A percentile compares a stretch with the other conserved stretches of the same genome.
phyloP scores from a whole-genome alignment of 2,113 vertebrate genomes.

The Promerops cafer region DNA sequence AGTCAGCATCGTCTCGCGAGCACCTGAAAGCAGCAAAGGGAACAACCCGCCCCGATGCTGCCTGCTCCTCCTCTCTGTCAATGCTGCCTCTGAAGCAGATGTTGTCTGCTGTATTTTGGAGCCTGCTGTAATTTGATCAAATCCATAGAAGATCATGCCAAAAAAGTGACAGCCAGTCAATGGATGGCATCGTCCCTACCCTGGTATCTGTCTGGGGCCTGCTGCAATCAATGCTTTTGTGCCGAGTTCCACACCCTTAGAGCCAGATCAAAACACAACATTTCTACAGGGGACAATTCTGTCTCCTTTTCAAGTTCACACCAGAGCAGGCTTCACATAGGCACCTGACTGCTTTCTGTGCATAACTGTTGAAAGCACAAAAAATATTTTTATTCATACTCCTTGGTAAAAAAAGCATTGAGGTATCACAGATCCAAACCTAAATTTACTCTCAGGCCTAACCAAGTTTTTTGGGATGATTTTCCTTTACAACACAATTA shows the following conservation, averaged over 20 bases:
- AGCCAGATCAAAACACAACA: neutral
- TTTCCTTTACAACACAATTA: neutral
- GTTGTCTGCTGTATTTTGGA: neutral
- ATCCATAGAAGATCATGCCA: neutral
- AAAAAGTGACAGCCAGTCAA: neutral
- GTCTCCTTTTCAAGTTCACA: neutral
- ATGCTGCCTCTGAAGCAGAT: neutral
- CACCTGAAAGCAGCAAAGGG: neutral
- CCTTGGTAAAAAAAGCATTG: neutral
- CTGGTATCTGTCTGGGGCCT: neutral
- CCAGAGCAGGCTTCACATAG: neutral
- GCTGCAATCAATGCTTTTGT: neutral
- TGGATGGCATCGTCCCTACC: neutral
- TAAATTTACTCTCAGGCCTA: neutral
- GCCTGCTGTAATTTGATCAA: neutral
- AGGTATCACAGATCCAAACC: neutral
- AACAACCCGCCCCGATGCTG: neutral
- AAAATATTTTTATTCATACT: neutral
- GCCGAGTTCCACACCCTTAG: neutral
- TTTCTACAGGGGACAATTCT: neutral
- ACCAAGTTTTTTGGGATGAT: neutral
- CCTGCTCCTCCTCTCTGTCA: neutral
- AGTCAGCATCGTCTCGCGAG: neutral
- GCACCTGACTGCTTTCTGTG: neutral
- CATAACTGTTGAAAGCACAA: neutral